Percentiles rank a stretch among this genome's conserved stretches.
Evolutionary conservation across 2,888 invertebrate species (phyloP).

Genomic region (Spialia ferax): DNA sequence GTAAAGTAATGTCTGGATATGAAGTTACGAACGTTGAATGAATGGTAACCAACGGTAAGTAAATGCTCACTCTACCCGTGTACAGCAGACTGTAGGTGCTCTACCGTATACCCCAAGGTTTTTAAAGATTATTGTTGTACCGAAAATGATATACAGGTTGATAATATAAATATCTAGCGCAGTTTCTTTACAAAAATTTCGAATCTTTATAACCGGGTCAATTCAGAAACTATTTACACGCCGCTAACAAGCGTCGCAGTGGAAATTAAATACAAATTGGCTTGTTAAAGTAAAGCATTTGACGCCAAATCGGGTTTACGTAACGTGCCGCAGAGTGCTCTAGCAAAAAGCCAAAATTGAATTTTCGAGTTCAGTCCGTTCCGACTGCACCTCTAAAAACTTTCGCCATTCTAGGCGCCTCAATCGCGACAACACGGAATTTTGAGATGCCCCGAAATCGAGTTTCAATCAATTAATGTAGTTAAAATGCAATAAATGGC

Average conservation of each 20-base stretch:
- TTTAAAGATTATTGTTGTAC: not conserved
- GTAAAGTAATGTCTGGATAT: too few species aligned
- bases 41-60: too few species aligned
- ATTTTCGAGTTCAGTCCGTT: slow-evolving; percentile 32
- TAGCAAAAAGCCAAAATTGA: slow-evolving; percentile 39
- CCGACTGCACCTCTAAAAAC: slow-evolving; percentile 36
- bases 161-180: not conserved
- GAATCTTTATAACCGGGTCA: not conserved
- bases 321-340: slow-evolving; percentile 28
- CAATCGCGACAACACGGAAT: slow-evolving; percentile 54
- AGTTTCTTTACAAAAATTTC: not conserved
- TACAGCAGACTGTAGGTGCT: too few species aligned
- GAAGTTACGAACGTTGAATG: too few species aligned
- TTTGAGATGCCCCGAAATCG: slow-evolving; percentile 61
- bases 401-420: slow-evolving; percentile 37
- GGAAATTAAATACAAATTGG: slow-evolving; percentile 30
- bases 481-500: slow-evolving; percentile 81
- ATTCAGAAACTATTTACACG: not conserved
- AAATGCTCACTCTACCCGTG: too few species aligned
- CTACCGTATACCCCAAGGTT: too few species aligned
- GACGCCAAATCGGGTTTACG: slow-evolving; percentile 32
- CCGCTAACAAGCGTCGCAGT: slow-evolving; percentile 5
- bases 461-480: slow-evolving; percentile 76
- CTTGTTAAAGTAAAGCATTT: slow-evolving; percentile 34
- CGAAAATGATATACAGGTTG: not conserved